Evolutionary conservation across 2,113 vertebrate genomes (phyloP).

Genomic region (Tetrax tetrax): DNA sequence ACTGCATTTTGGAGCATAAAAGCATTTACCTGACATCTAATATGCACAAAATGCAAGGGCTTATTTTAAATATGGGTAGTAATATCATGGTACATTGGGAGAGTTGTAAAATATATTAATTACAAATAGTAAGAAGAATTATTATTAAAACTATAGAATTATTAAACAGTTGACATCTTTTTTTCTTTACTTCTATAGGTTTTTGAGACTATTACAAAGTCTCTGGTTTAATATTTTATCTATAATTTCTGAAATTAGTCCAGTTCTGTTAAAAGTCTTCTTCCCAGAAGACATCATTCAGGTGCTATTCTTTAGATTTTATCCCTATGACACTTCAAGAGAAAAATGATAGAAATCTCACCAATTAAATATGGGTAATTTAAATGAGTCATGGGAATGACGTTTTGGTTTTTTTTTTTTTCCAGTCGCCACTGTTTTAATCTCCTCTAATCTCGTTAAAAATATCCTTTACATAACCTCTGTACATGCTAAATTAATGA

Average conservation of each 20-base stretch:
- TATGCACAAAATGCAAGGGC: not conserved
- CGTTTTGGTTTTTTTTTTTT: too few species aligned
- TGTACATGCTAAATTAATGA: not conserved
- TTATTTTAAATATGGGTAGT: not conserved
- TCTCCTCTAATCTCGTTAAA: not conserved
- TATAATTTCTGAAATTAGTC: not conserved
- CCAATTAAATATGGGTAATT: not conserved
- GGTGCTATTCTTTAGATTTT: not conserved
- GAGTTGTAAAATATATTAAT: not conserved
- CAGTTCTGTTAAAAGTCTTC: not conserved
- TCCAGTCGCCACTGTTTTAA: not conserved
- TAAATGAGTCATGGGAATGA: not conserved
- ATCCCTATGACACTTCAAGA: not conserved
- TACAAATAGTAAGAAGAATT: not conserved
- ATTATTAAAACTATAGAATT: not conserved
- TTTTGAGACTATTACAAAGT: not conserved
- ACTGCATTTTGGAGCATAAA: not conserved
- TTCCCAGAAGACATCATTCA: not conserved
- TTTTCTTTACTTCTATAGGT: not conserved
- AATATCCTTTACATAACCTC: not conserved
- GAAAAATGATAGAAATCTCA: not conserved
- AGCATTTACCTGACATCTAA: not conserved
- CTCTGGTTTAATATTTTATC: not conserved
- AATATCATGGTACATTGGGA: not conserved
- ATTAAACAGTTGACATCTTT: not conserved